Conservation (phyloP, 2,888 invertebrate species). For the Drosophila nr. perissopoda region DNA sequence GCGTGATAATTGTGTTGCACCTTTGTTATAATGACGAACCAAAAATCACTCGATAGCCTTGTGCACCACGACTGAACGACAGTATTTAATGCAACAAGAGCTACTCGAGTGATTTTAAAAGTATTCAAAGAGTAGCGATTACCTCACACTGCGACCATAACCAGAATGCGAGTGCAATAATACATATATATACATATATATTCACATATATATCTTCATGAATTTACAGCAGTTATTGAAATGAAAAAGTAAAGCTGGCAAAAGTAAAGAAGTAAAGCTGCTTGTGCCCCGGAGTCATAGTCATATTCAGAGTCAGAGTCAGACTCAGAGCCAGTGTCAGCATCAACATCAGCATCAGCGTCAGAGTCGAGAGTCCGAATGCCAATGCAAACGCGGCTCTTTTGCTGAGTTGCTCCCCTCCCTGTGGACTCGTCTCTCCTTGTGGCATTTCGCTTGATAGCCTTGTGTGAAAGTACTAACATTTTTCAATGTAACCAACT, state of each 20-base stretch:
- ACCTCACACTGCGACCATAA: constrained; percentile 15
- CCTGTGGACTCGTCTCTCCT: constrained; percentile 8
- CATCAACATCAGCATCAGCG: background rate
- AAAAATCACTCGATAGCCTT: background rate
- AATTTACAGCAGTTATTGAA: constrained; percentile 48
- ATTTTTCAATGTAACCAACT: constrained; percentile 13
- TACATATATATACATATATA: background rate
- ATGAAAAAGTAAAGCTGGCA: constrained; percentile 59
- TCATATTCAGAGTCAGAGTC: background rate
- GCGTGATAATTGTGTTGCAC: background rate
- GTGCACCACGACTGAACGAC: background rate
- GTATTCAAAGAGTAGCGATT: constrained; percentile 9
- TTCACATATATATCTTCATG: constrained; percentile 35
- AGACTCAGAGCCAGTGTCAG: background rate
- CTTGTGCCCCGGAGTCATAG: constrained; percentile 43
- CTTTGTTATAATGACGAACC: too few relatives aligned
- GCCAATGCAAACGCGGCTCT: constrained; percentile 10
- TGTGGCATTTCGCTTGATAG: constrained; percentile 45
- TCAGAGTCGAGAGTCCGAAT: constrained; percentile 29
- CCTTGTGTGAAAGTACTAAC: constrained; percentile 21
- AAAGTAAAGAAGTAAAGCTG: constrained; percentile 77
- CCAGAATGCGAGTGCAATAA: constrained; percentile 19
- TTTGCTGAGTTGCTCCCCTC: constrained; percentile 14
- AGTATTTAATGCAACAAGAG: background rate
- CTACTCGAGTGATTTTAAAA: constrained; percentile 9